phyloP scores from a whole-genome alignment of 2,888 invertebrate species.

The Spodoptera exigua region DNA sequence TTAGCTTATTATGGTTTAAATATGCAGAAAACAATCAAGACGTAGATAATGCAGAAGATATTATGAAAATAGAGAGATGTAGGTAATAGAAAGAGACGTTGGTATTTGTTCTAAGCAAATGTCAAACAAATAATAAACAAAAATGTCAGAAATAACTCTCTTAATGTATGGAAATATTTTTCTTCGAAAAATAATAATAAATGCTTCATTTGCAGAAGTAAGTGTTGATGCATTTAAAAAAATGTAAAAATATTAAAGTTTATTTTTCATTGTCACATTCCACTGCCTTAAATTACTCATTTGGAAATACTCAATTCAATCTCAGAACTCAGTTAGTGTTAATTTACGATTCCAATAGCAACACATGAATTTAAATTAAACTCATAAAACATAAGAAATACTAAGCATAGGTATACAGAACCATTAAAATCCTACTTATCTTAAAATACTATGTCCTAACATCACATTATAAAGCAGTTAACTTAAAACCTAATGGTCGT shows the following conservation, averaged over 20 bases:
- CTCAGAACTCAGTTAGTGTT: not conserved
- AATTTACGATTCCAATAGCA: not conserved
- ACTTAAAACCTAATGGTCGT: slow-evolving; percentile 23
- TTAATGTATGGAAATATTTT: no score
- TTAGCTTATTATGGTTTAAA: not conserved
- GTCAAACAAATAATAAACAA: no score
- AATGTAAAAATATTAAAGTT: no score
- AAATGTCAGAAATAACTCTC: no score
- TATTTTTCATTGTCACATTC: no score
- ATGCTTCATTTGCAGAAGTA: no score
- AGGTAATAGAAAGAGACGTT: no score
- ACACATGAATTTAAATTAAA: not conserved
- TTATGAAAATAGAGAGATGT: no score
- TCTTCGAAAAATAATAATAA: no score
- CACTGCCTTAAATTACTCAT: no score
- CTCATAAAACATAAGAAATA: not conserved
- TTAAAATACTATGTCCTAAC: slow-evolving; percentile 24
- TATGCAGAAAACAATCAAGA: not conserved
- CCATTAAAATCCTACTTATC: slow-evolving; percentile 17
- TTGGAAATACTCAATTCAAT: not conserved
- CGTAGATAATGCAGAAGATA: no score
- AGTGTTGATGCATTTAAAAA: not conserved
- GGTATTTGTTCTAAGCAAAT: no score
- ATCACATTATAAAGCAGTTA: slow-evolving; percentile 36
- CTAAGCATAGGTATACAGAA: not conserved